These are phyloP conservation scores for Drosophila parabipectinata DNA, from an alignment of 1,140 invertebrate genomes.

Conservation along the genomic window DNA sequence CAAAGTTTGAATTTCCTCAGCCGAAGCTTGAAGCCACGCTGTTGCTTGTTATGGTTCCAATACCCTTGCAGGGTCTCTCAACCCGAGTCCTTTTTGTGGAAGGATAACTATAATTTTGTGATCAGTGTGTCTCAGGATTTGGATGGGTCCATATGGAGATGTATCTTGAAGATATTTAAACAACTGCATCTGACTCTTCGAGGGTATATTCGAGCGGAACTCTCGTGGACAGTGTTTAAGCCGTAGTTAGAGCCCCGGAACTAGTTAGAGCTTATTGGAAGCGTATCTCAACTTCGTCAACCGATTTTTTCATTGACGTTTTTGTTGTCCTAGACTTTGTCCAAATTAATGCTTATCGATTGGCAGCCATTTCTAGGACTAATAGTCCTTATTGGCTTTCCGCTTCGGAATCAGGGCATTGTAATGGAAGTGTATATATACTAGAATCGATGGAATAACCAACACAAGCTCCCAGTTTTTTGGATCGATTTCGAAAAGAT, in stretches of 20 bases:
- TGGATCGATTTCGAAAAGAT: conserved; percentile 10
- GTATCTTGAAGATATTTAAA: no score
- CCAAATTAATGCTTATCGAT: conserved; percentile 67
- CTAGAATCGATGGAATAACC: no score
- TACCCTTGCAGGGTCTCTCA: background rate
- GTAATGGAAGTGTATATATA: background rate
- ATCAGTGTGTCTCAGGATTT: no score
- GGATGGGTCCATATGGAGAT: no score
- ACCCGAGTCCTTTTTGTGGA: background rate
- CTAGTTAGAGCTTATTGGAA: background rate
- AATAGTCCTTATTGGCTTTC: conserved; percentile 6
- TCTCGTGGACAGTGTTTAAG: no score
- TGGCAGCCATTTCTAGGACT: conserved; percentile 20
- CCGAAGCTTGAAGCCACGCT: conserved; percentile 1
- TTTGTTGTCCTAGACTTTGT: conserved; percentile 17
- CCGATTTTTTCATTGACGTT: conserved; percentile 7
- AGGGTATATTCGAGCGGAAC: no score
- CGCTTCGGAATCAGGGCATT: background rate
- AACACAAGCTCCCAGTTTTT: no score
- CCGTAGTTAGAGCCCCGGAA: no score
- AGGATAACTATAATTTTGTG: no score
- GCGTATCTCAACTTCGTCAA: background rate
- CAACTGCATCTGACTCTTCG: no score
- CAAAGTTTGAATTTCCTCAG: background rate
- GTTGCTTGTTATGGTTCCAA: background rate